phyloP scores from a whole-genome alignment of 2,888 invertebrate species.

The Zhuqinia jingwanae region DNA sequence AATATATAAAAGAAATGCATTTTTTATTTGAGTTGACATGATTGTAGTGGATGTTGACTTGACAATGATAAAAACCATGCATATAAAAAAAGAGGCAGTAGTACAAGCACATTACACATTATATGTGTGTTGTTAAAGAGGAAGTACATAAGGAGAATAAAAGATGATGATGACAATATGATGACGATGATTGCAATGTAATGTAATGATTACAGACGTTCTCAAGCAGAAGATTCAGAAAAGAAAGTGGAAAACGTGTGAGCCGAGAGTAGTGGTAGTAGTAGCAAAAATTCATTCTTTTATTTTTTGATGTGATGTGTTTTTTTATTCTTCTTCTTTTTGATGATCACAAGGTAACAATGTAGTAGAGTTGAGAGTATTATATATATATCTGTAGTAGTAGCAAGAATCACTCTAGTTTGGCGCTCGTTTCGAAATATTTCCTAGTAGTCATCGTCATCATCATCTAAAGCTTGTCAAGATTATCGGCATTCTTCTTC shows the following conservation, averaged over 20 bases:
- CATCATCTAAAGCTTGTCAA: constrained; percentile 46
- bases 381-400: not conserved
- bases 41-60: constrained; percentile 23
- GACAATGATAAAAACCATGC: constrained; percentile 29
- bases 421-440: not conserved
- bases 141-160: not conserved
- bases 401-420: too few species aligned
- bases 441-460: constrained; percentile 19
- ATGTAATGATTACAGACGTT: constrained; percentile 51
- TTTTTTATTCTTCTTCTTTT: not conserved
- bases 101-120: constrained; percentile 25
- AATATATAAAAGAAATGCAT: constrained; percentile 7
- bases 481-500: constrained; percentile 52
- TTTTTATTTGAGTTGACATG: constrained; percentile 45
- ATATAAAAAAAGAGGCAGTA: constrained; percentile 4
- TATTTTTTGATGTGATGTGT: not conserved
- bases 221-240: constrained; percentile 6
- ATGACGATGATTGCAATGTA: constrained; percentile 56
- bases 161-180: constrained; percentile 58
- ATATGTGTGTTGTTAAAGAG: not conserved
- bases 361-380: not conserved
- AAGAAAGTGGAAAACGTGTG: constrained; percentile 25
- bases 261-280: too few species aligned
- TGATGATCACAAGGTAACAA: constrained; percentile 1
- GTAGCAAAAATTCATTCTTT: constrained; percentile 19